phyloP scores from a whole-genome alignment of 2,888 invertebrate species.

The Apotomis betuletana region DNA sequence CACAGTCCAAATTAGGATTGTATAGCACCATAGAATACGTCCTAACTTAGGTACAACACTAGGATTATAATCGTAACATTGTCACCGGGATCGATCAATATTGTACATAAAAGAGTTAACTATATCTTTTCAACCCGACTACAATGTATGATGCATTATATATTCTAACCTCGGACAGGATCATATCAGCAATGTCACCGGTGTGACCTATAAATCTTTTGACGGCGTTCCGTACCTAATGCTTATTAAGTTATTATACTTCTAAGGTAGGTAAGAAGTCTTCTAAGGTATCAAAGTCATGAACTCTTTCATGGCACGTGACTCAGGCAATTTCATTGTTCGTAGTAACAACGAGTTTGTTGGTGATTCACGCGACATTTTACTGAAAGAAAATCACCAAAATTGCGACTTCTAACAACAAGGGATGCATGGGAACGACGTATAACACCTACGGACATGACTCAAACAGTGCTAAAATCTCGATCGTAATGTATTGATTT shows the following conservation, averaged over 20 bases:
- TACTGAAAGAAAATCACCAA: slow-evolving; percentile 14
- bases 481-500: neutral
- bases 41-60: neutral
- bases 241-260: neutral
- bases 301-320: slow-evolving; percentile 16
- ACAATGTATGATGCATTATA: slow-evolving; percentile 7
- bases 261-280: slow-evolving; percentile 5
- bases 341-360: neutral
- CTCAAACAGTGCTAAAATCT: neutral
- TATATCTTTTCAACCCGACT: neutral
- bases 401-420: neutral
- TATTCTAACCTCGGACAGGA: slow-evolving; percentile 10
- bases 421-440: too few species aligned
- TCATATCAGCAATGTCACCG: slow-evolving; percentile 29
- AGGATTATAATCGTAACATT: neutral
- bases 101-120: neutral
- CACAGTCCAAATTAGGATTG: too few species aligned
- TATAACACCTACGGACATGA: too few species aligned
- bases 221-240: too few species aligned
- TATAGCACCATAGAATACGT: neutral
- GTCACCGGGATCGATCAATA: neutral
- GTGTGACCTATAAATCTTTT: slow-evolving; percentile 26
- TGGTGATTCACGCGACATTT: slow-evolving; percentile 26
- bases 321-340: slow-evolving; percentile 12
- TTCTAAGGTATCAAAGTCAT: slow-evolving; percentile 9